Evolutionary conservation across 2,113 vertebrate genomes (phyloP).

Genomic region (Aspidoscelis tigris): DNA sequence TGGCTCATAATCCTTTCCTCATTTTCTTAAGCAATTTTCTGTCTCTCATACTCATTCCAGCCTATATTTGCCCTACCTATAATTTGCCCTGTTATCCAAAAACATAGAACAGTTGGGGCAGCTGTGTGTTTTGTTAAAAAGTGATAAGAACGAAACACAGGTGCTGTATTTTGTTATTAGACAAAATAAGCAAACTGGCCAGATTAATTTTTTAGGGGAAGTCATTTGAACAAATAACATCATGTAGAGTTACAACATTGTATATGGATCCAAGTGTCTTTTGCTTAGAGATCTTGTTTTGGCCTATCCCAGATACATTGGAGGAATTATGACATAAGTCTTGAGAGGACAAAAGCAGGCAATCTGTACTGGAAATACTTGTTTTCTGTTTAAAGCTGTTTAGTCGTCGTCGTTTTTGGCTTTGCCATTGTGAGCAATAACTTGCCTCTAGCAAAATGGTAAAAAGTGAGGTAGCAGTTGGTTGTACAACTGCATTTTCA

Average conservation of each 20-base stretch:
- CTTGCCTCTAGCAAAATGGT: constrained; percentile 1
- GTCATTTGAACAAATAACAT: too few relatives aligned
- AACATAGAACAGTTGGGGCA: background rate
- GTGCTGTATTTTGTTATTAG: background rate
- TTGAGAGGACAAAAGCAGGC: background rate
- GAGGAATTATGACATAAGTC: constrained; percentile 22
- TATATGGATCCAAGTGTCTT: background rate
- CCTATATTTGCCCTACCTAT: background rate
- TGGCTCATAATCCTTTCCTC: background rate
- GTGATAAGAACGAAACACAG: background rate
- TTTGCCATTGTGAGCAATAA: background rate
- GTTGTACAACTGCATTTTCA: background rate
- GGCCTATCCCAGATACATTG: constrained; percentile 6
- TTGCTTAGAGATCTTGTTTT: background rate
- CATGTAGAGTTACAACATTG: too few relatives aligned
- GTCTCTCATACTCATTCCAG: background rate
- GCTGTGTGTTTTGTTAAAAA: background rate
- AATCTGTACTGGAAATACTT: constrained; percentile 34
- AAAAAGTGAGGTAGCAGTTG: background rate
- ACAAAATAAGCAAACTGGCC: too few relatives aligned
- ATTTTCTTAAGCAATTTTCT: background rate
- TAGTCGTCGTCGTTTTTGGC: background rate
- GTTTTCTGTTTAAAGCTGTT: background rate
- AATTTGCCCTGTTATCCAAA: background rate
- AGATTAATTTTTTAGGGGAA: background rate